These are phyloP conservation scores for Micromesistius poutassou DNA, from an alignment of 2,797 vertebrate genomes.

Conservation along the genomic window DNA sequence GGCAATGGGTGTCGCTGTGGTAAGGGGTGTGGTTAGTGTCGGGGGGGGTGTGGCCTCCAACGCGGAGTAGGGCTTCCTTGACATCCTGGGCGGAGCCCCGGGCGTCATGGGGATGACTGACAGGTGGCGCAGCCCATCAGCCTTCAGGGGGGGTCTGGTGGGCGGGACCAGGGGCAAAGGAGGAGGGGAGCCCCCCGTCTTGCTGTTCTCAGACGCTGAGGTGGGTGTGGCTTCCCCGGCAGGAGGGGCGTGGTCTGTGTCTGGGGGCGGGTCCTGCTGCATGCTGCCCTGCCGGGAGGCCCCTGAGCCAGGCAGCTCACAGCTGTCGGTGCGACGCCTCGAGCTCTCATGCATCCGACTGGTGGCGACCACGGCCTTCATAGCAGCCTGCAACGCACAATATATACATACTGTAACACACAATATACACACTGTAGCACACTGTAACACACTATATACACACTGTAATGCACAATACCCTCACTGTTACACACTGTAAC, in stretches of 20 bases:
- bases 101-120: conserved; percentile 63
- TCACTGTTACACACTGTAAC: neutral
- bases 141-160: conserved; percentile 66
- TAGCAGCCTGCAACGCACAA: conserved; percentile 74
- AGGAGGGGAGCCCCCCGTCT: conserved; percentile 31
- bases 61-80: conserved; percentile 62
- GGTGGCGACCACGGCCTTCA: conserved; percentile 89
- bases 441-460: neutral
- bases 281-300: conserved; percentile 66
- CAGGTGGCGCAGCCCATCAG: conserved; percentile 60
- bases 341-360: conserved; percentile 83
- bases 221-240: conserved; percentile 32
- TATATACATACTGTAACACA: conserved; percentile 5
- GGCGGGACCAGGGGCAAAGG: conserved; percentile 31
- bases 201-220: conserved; percentile 25
- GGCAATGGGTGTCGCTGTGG: neutral
- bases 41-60: conserved; percentile 30
- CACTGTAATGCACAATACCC: neutral
- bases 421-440: neutral
- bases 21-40: neutral
- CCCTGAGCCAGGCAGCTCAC: conserved; percentile 64
- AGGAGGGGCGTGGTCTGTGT: conserved; percentile 42
- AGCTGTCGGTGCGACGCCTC: conserved; percentile 69
- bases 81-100: conserved; percentile 40
- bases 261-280: conserved; percentile 62